Evolutionary conservation across 2,888 invertebrate species (phyloP).

Genomic region (Willowsia nigromaculata): DNA sequence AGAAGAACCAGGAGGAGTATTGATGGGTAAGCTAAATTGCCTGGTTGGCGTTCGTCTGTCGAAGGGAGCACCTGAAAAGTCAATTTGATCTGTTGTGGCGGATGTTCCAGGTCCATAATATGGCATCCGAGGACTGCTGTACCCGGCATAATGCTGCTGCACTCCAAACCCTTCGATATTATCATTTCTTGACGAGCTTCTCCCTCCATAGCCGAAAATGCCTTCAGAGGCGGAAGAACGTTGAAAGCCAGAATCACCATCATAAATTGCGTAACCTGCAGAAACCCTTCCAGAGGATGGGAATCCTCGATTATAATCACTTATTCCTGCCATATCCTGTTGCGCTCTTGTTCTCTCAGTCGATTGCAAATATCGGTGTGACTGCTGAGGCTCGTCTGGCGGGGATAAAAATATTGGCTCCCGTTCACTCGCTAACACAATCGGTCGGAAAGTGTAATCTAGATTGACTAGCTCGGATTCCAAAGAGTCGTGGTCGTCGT

Average conservation of each 20-base stretch:
- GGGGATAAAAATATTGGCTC: constrained; percentile 43
- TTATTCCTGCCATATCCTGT: constrained; percentile 77
- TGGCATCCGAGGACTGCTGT: constrained; percentile 41
- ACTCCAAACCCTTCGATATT: constrained; percentile 26
- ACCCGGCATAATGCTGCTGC: background rate
- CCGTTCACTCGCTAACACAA: constrained; percentile 46
- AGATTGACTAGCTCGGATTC: constrained; percentile 68
- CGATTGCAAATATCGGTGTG: constrained; percentile 5
- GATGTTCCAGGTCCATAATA: constrained; percentile 28
- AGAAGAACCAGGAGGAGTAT: constrained; percentile 72
- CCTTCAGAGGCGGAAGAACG: constrained; percentile 62
- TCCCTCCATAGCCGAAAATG: constrained; percentile 45
- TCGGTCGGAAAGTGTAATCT: constrained; percentile 70
- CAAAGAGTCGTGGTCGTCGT: constrained; percentile 62
- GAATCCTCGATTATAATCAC: constrained; percentile 72
- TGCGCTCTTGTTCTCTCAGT: constrained; percentile 32
- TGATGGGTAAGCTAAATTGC: constrained; percentile 71
- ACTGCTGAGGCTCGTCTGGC: background rate
- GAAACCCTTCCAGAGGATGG: constrained; percentile 47
- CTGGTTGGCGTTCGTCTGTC: constrained; percentile 53
- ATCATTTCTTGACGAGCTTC: constrained; percentile 20
- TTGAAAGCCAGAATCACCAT: constrained; percentile 60
- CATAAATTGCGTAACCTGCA: constrained; percentile 60
- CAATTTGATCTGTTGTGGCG: constrained; percentile 11
- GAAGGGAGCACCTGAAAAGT: constrained; percentile 58